Conservation (phyloP, 35 echinoderm and acorn worm species). For the Hemicentrotus pulcherrimus region DNA sequence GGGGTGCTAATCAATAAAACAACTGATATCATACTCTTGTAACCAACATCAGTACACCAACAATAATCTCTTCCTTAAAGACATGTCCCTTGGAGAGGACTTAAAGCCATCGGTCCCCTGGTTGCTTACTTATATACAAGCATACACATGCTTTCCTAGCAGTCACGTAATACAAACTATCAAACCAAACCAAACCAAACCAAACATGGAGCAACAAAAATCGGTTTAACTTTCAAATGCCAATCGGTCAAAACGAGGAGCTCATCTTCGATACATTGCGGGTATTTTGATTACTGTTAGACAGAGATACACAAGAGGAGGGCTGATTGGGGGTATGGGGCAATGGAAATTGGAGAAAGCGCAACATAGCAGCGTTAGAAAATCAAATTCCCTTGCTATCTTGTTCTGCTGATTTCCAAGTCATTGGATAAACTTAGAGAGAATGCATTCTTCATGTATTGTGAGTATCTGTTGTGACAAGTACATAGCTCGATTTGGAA, state of each 20-base stretch:
- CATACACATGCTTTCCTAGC: too few species aligned
- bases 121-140: too few species aligned
- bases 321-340: slow-evolving; percentile 27
- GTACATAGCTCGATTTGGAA: neutral
- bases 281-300: slow-evolving; percentile 14
- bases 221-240: neutral
- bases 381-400: neutral
- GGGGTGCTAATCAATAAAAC: too few species aligned
- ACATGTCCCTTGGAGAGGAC: too few species aligned
- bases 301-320: neutral
- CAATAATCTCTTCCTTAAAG: too few species aligned
- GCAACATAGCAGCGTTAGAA: neutral
- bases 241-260: neutral
- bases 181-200: too few species aligned
- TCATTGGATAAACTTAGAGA: neutral
- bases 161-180: too few species aligned
- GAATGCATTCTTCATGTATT: slow-evolving; percentile 16
- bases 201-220: too few species aligned
- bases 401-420: neutral
- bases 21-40: too few species aligned
- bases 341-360: slow-evolving; percentile 41
- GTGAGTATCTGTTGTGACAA: slow-evolving; percentile 12
- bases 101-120: too few species aligned
- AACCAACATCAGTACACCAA: too few species aligned
- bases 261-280: neutral